phyloP scores from a whole-genome alignment of 64 coral and sea anemone genomes.

The Montipora sp. region DNA sequence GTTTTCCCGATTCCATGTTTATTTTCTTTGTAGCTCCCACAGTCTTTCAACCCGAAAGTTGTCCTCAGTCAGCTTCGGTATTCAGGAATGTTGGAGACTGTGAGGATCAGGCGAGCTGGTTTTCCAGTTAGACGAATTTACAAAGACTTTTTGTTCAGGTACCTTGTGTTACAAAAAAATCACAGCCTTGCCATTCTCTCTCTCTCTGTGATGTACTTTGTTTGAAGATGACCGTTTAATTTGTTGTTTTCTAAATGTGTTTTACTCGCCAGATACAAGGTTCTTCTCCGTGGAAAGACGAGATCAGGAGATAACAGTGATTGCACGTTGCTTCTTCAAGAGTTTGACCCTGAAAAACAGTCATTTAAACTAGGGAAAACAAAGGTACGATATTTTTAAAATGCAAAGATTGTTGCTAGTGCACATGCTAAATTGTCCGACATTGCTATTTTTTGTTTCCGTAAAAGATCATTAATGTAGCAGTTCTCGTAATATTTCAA shows the following conservation, averaged over 20 bases:
- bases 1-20: background rate
- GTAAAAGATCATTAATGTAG: too few relatives aligned
- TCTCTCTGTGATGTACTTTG: background rate
- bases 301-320: slow-evolving; percentile 76
- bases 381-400: slow-evolving; percentile 48
- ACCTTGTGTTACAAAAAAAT: background rate
- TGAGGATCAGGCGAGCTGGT: slow-evolving; percentile 91
- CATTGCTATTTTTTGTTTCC: too few relatives aligned
- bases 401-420: too few relatives aligned
- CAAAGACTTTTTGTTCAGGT: slow-evolving; percentile 97
- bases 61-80: slow-evolving; percentile 93
- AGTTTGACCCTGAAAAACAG: slow-evolving; percentile 73
- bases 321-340: slow-evolving; percentile 74
- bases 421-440: too few relatives aligned
- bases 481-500: too few relatives aligned
- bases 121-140: slow-evolving; percentile 83
- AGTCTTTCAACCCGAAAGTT: slow-evolving; percentile 83
- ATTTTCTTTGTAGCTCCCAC: slow-evolving; percentile 53
- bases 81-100: slow-evolving; percentile 98
- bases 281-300: slow-evolving; percentile 75
- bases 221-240: background rate
- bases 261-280: slow-evolving; percentile 76
- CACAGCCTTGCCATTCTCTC: background rate
- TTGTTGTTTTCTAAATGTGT: background rate
- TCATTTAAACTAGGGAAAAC: slow-evolving; percentile 95